These are phyloP conservation scores for Pygoscelis antarcticus DNA, from an alignment of 2,113 vertebrate species.

Conservation along the genomic window DNA sequence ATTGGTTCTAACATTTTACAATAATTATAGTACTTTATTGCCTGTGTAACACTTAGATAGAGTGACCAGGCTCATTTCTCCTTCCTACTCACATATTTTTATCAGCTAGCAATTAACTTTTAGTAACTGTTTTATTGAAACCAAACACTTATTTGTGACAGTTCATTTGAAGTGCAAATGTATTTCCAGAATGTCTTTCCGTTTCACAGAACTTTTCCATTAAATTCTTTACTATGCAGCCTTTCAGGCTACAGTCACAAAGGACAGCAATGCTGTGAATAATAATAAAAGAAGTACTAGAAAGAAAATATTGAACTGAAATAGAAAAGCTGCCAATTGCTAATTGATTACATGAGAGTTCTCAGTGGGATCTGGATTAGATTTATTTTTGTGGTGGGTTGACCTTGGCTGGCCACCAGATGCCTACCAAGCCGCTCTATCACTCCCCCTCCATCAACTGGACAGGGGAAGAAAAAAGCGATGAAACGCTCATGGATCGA, in stretches of 20 bases:
- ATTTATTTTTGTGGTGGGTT: not conserved
- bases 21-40: conserved; percentile 46
- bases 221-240: conserved; percentile 1
- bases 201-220: not conserved
- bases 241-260: not conserved
- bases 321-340: not conserved
- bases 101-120: conserved; percentile 66
- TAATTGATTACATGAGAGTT: not conserved
- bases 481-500: not conserved
- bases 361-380: not conserved
- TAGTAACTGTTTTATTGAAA: conserved; percentile 64
- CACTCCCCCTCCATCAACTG: not conserved
- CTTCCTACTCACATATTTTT: conserved; percentile 53
- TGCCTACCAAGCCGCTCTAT: not conserved
- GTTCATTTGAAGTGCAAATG: conserved; percentile 45
- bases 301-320: not conserved
- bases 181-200: conserved; percentile 3
- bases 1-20: conserved; percentile 50
- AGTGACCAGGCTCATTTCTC: conserved; percentile 18
- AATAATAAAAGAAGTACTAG: not conserved
- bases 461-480: not conserved
- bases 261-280: not conserved
- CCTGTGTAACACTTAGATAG: conserved; percentile 27
- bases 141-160: conserved; percentile 50
- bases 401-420: not conserved